Base-by-base conservation (phyloP, 2,888 invertebrate genomes). In the Odontocerum albicorne region DNA sequence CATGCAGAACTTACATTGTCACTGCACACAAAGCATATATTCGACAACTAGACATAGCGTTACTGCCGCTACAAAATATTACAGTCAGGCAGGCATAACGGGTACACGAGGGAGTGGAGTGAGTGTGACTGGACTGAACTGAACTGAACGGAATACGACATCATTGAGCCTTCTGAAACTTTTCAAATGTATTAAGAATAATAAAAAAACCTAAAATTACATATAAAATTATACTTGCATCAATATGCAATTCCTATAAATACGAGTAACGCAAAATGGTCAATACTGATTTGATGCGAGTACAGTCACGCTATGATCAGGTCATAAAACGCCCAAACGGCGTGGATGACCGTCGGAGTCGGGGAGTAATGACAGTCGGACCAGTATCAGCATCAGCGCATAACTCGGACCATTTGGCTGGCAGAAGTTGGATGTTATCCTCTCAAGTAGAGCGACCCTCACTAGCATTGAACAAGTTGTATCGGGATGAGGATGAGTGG, bases 21-120 rank as follows among this genome's bases (percentile, higher is more conserved):
- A 56, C 53, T 59, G 60, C 56, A 54, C 60, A 57, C 53, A 49
- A 60, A 60, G 60, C 60, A 44, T 50, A 43, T 51, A 42, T 49
- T 49, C 42, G 54, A 60, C 60, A 56, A 60, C 60, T 57, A 60
- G 59, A 60, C 60, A 57, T 53, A 53, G 55, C 59, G 56, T 49
- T 44, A 55, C 39, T 46, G 56, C 53, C 10, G 42, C 52, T 56
- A 56, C 40, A 50, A 49, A 42, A 36, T 45, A 43, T 46, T 22
- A 52, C 46, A 36, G 22, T 56, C 59, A 50, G 59, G 55, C 43
- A 44, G n/a, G n/a, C n/a, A n/a, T n/a, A n/a, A n/a, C n/a, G n/a
- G n/a, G n/a, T n/a, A n/a, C n/a, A n/a, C n/a, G n/a, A n/a, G n/a
- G n/a, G n/a, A n/a, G n/a, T n/a, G n/a, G n/a, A n/a, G n/a, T n/a